These are phyloP conservation scores for Strigamia crassipes DNA, from an alignment of 2,888 invertebrate genomes.

Conservation along the genomic window DNA sequence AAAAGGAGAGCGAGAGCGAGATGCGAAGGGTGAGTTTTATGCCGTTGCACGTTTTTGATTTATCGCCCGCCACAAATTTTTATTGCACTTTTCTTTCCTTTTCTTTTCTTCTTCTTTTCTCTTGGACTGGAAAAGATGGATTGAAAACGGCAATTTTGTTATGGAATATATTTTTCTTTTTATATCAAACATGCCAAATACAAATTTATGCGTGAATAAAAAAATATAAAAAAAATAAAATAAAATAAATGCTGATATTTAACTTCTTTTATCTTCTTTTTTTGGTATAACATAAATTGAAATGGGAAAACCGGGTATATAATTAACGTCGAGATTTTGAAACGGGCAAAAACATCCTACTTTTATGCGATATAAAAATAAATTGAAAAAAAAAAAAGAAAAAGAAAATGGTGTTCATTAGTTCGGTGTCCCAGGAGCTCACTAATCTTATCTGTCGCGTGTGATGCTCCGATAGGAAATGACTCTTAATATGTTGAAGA, in stretches of 20 bases:
- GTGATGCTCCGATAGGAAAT: slow-evolving; percentile 32
- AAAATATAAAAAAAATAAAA: neutral
- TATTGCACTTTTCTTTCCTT: slow-evolving; percentile 31
- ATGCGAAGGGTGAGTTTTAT: slow-evolving; percentile 12
- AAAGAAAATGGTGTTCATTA: neutral
- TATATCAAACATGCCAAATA: neutral
- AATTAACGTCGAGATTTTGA: neutral
- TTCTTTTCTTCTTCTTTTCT: slow-evolving; percentile 17
- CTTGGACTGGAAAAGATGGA: slow-evolving; percentile 37
- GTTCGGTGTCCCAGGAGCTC: neutral
- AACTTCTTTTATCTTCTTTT: neutral
- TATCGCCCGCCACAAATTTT: slow-evolving; percentile 43
- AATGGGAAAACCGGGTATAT: neutral
- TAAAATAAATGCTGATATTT: too few species aligned
- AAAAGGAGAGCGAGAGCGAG: neutral
- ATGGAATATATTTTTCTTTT: slow-evolving; percentile 15
- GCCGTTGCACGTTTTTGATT: slow-evolving; percentile 39
- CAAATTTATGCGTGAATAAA: neutral
- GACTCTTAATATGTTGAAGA: slow-evolving; percentile 27
- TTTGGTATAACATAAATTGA: neutral
- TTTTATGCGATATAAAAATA: neutral
- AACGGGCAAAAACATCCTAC: too few species aligned
- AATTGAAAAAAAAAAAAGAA: neutral
- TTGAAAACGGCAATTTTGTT: slow-evolving; percentile 40
- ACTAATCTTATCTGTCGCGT: slow-evolving; percentile 37